Evolutionary conservation across 1,140 invertebrate genomes (phyloP), one percentile per base, ranked within the genome.

Genomic region (Musca domestica): DNA sequence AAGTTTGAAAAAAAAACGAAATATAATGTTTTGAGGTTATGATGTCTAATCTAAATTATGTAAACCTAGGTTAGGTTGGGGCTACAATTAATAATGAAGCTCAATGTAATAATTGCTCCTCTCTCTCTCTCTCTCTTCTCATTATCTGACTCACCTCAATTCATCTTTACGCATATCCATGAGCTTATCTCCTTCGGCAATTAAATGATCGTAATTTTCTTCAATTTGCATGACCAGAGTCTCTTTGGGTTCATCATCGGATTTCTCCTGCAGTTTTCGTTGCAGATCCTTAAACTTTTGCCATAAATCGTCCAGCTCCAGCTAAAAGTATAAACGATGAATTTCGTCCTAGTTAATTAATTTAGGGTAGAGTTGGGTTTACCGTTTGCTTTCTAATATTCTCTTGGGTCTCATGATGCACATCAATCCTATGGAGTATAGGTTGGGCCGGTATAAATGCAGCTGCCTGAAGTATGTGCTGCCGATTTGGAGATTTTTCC

Each of bases 151-250:
- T 46, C 47, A 80, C 78, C 71, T 77, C 14, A 71, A 71, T 69
- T 81, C 78, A 23, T 73, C 70, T 1, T 75, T 72, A 1, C 78
- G 56, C 73, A 81, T 76, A 52, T 78, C 76, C 30, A 81, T 73
- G 52, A 81, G 48, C 25, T 80, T 81, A 67, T 81, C 78, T 0
- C 78, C 78, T 56, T 81, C 78, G 22, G 75, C 54, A 70, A 81
- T 78, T 19, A 81, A 65, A 34, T 80, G 75, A 74, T 81, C 78
- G 19, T 81, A 81, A 69, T 80, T 81, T 34, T 76, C 72, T 67
- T 81, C 79, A 19, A 81, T 80, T 73, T 81, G 73, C 77, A 81
- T 77, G 27, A 77, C 75, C 30, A 81, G 69, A 2, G 75, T 64
- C 64, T 81, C 79, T 56, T 77, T 80, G 17, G 79, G 76, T 6